Percentiles rank a stretch among this genome's conserved stretches.
phyloP scores from a whole-genome alignment of 2,113 vertebrate genomes.

The Diglossa brunneiventris region DNA sequence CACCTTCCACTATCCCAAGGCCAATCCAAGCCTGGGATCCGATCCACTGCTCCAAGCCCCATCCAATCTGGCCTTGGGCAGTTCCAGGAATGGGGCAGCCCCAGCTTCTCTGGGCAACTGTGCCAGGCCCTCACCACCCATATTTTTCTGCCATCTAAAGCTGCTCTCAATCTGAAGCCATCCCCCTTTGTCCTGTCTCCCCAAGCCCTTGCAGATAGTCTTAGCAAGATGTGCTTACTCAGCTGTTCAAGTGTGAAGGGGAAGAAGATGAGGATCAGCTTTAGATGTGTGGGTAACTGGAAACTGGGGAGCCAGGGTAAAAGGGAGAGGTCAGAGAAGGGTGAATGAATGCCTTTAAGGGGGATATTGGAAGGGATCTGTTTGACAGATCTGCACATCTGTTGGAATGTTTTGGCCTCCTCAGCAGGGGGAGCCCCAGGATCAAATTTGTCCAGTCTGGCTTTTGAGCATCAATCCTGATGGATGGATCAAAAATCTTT shows the following conservation, averaged over 20 bases:
- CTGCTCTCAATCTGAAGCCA: background rate
- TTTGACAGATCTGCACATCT: background rate
- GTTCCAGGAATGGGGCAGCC: background rate
- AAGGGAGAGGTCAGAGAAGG: background rate
- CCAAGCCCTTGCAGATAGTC: background rate
- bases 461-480: rapidly evolving
- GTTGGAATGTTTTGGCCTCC: background rate
- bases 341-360: background rate
- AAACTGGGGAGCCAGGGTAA: background rate
- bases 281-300: background rate
- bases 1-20: rapidly evolving
- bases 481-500: rapidly evolving
- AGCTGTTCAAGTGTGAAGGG: background rate
- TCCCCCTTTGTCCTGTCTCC: background rate
- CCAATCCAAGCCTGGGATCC: too few species aligned
- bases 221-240: background rate
- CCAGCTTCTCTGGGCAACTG: background rate
- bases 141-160: too few species aligned
- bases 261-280: background rate
- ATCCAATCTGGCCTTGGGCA: background rate
- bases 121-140: background rate
- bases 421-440: conserved; percentile 58
- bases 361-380: background rate
- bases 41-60: background rate
- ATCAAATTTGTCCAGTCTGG: background rate